Conservation (phyloP, 2,113 vertebrate species). For the Varanus komodoensis region DNA sequence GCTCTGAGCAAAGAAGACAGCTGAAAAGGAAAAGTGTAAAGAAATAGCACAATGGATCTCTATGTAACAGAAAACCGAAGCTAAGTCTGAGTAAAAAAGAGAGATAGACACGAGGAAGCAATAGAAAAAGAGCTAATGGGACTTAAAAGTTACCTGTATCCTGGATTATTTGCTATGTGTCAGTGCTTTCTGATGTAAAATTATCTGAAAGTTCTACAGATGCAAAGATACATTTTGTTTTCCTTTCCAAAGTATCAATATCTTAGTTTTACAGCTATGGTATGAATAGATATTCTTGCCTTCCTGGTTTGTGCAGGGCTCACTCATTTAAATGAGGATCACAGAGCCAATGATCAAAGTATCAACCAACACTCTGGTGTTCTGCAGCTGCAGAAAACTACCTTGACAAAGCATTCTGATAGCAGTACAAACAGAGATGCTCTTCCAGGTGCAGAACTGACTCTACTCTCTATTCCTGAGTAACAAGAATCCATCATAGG, state of each 20-base stretch:
- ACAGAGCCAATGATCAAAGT: background rate
- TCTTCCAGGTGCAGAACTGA: background rate
- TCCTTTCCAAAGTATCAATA: background rate
- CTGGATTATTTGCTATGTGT: conserved; percentile 4
- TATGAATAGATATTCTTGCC: background rate
- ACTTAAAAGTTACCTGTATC: conserved; percentile 35
- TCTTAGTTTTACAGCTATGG: background rate
- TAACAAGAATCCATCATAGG: background rate
- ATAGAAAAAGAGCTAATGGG: conserved; percentile 22
- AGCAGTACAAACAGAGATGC: background rate
- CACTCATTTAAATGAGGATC: background rate
- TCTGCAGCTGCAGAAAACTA: background rate
- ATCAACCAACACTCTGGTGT: background rate
- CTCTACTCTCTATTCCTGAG: background rate
- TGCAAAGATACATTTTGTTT: background rate
- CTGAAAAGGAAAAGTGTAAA: conserved; percentile 23
- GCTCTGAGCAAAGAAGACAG: background rate
- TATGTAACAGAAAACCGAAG: background rate
- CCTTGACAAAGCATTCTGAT: background rate
- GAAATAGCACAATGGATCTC: background rate
- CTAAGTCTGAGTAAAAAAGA: conserved; percentile 9
- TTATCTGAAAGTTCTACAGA: background rate
- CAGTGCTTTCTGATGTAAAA: background rate
- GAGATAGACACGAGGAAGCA: background rate
- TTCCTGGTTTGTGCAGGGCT: background rate